Evolutionary conservation across 2,113 vertebrate species (phyloP).

Genomic region (Plotosus lineatus): DNA sequence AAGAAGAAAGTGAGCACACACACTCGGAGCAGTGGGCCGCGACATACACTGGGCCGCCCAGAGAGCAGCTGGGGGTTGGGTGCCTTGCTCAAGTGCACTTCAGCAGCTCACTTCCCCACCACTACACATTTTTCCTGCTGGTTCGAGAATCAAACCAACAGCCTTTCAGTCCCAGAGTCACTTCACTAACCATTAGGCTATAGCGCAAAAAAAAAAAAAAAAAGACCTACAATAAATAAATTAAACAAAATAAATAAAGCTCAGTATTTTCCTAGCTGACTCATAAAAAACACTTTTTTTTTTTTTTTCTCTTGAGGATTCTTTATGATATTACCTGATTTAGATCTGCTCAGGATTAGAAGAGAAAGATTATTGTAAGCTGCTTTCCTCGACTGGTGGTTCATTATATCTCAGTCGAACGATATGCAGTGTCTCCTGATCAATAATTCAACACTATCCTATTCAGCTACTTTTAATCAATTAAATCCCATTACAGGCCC

Average conservation of each 20-base stretch:
- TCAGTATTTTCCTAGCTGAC: not conserved
- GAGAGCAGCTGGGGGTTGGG: too few relatives aligned
- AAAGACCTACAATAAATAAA: not conserved
- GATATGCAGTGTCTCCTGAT: constrained; percentile 34
- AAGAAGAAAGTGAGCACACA: too few relatives aligned
- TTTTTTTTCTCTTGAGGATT: not conserved
- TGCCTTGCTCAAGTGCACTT: too few relatives aligned
- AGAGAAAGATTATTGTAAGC: not conserved
- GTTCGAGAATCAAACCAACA: too few relatives aligned
- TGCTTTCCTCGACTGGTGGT: not conserved
- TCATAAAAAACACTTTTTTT: not conserved
- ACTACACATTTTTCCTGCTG: too few relatives aligned
- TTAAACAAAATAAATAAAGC: not conserved
- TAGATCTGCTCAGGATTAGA: not conserved
- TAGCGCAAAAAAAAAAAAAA: too few relatives aligned
- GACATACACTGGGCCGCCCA: too few relatives aligned
- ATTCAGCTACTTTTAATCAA: constrained; percentile 52
- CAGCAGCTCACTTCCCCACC: too few relatives aligned
- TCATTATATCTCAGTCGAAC: constrained; percentile 13
- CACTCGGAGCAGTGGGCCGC: too few relatives aligned
- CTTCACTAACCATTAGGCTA: too few relatives aligned
- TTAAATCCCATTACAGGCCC: constrained; percentile 47
- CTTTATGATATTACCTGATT: not conserved
- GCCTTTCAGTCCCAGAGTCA: too few relatives aligned
- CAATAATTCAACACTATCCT: constrained; percentile 50